Evolutionary conservation across 2,888 invertebrate species (phyloP), one percentile per base, ranked within the genome.

Genomic region (Mesorhabditis spiculigera): DNA sequence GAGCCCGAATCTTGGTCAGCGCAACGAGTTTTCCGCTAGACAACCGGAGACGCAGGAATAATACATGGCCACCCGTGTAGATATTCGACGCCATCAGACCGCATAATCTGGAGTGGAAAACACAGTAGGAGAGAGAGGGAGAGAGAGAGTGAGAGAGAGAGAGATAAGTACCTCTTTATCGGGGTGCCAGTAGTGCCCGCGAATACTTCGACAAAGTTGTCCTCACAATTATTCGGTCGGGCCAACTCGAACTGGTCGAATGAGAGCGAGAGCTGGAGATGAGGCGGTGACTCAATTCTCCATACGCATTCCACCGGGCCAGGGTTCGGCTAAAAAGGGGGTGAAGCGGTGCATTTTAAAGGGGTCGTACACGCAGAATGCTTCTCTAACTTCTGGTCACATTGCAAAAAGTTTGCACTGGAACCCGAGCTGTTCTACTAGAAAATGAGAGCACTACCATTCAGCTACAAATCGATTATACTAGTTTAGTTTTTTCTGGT

Each of bases 161-260:
- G 76, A 50, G 58, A 50, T 50, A n/a, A 13, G 10, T 50, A 50
- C 58, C 58, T 50, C 10, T n/a, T 10, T 13, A 50, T 50, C 58
- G 58, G 58, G 8, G 58, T 50, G 10, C 58, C 58, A 50, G 58
- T 50, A 13, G 62, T 74, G 6, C 83, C 82, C 4, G 79, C 77
- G 72, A 83, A 85, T 8, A 85, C 73, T 74, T 84, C 85, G 10
- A 85, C 70, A 68, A 81, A 83, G 67, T 85, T 85, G 13, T 79
- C 71, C n/a, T 68, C 71, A 73, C 85, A 85, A 66, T 82, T 79
- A 75, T 85, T 85, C 5, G 84, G 84, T 43, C 74, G 68, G 6
- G 78, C 81, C 67, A 85, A 70, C 5, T 74, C 65, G 63, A 85
- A 85, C 5, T 81, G 75, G 44, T 80, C 75, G 43, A 85, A 76